phyloP scores from a whole-genome alignment of 2,113 vertebrate species.

The Scolopax mira region DNA sequence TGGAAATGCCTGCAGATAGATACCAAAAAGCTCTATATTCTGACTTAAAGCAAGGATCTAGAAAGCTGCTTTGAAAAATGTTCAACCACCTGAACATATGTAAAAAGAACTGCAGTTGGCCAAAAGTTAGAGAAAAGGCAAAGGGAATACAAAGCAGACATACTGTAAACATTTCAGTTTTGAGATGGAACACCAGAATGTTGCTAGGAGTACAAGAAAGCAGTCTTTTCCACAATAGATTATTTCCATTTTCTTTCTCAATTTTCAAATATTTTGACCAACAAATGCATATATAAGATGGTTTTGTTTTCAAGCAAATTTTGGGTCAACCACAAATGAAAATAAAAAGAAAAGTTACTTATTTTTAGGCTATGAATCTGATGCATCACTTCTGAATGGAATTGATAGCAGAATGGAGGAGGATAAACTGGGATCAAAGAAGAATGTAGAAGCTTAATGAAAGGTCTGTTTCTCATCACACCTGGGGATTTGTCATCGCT shows the following conservation, averaged over 20 bases:
- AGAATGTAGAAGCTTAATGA: neutral
- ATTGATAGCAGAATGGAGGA: slow-evolving; percentile 16
- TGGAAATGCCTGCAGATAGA: neutral
- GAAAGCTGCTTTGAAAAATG: neutral
- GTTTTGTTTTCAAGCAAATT: neutral
- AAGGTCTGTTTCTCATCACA: neutral
- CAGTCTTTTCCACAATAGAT: neutral
- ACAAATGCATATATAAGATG: neutral
- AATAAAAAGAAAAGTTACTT: slow-evolving; percentile 30
- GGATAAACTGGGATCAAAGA: slow-evolving; percentile 20
- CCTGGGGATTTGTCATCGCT: neutral
- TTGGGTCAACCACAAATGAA: neutral
- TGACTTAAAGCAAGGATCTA: neutral
- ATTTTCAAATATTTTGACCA: neutral
- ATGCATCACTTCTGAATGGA: neutral
- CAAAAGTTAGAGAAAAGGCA: neutral
- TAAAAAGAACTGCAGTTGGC: neutral
- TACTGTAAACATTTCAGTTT: neutral
- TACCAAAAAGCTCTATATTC: neutral
- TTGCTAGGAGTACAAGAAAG: neutral
- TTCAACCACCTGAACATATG: neutral
- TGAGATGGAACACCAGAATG: neutral
- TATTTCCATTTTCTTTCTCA: neutral
- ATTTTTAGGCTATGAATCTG: neutral
- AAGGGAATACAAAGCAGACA: neutral